These are phyloP conservation scores for Coleophora deauratella DNA, from an alignment of 2,888 invertebrate genomes.

Conservation along the genomic window DNA sequence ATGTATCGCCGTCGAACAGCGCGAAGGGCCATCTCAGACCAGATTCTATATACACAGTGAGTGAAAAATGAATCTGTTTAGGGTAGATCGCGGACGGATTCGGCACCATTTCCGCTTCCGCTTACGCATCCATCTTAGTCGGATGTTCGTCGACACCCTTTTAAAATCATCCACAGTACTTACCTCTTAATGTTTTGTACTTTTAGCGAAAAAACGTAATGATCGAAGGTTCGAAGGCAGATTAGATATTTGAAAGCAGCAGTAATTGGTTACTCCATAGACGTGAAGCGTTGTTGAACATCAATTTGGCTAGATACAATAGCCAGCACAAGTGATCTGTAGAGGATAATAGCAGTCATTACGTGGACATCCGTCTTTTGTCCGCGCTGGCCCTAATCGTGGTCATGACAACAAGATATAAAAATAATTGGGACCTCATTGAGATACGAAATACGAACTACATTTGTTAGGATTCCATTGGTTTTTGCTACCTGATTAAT, in stretches of 20 bases:
- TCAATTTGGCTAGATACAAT: conserved; percentile 26
- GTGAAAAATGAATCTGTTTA: conserved; percentile 60
- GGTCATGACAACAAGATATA: conserved; percentile 33
- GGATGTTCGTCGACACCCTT: conserved; percentile 56
- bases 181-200: too few species aligned
- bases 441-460: neutral
- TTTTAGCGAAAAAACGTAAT: conserved; percentile 3
- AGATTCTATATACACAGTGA: conserved; percentile 27
- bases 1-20: conserved; percentile 8
- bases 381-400: conserved; percentile 37
- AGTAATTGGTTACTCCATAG: conserved; percentile 6
- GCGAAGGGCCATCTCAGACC: conserved; percentile 29
- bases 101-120: conserved; percentile 59
- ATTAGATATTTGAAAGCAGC: conserved; percentile 10
- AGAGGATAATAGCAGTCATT: conserved; percentile 43
- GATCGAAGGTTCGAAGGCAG: conserved; percentile 3
- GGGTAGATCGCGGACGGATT: conserved; percentile 47
- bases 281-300: conserved; percentile 16
- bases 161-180: conserved; percentile 35
- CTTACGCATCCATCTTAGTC: conserved; percentile 56
- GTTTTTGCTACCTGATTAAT: too few species aligned
- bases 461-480: too few species aligned
- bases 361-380: conserved; percentile 41
- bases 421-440: conserved; percentile 17
- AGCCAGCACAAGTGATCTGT: conserved; percentile 28